Percentiles rank a stretch among this genome's conserved stretches.
These are phyloP conservation scores for Drosophila ambigua DNA, from an alignment of 1,140 invertebrate species.

Conservation along the genomic window DNA sequence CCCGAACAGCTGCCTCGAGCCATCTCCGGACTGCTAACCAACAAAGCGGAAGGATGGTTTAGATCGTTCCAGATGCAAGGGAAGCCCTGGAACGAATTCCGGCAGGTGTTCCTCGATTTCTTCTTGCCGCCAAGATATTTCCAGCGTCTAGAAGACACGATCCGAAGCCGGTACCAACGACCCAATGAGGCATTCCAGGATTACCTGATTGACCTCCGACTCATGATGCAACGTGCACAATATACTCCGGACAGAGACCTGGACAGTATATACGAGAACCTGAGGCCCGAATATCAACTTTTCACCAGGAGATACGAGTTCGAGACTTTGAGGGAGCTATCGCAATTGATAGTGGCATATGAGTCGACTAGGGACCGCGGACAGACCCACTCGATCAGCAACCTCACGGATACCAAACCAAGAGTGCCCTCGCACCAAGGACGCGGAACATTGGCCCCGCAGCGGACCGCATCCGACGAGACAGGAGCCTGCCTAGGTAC, in stretches of 20 bases:
- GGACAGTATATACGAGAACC: neutral
- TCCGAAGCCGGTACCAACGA: neutral
- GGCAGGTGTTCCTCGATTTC: too few relatives aligned
- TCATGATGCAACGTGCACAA: neutral
- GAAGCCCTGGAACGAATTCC: too few relatives aligned
- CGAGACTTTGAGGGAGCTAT: neutral
- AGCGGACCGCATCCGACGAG: too few relatives aligned
- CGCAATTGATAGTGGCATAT: neutral
- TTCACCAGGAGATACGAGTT: neutral
- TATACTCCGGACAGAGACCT: neutral
- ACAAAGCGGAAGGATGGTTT: too few relatives aligned
- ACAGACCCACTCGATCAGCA: neutral
- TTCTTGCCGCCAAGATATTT: neutral
- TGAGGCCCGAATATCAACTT: neutral
- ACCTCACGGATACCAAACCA: neutral
- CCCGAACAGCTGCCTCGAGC: too few relatives aligned
- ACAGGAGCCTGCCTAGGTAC: too few relatives aligned
- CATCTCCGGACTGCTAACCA: too few relatives aligned
- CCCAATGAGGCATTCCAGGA: neutral
- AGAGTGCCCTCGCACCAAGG: neutral
- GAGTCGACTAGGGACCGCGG: neutral
- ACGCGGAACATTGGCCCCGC: too few relatives aligned
- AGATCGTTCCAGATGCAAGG: too few relatives aligned
- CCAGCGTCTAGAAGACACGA: neutral
- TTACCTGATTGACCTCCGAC: neutral